These are phyloP conservation scores for Papilio glaucus DNA, from an alignment of 1,140 invertebrate genomes.

Conservation along the genomic window DNA sequence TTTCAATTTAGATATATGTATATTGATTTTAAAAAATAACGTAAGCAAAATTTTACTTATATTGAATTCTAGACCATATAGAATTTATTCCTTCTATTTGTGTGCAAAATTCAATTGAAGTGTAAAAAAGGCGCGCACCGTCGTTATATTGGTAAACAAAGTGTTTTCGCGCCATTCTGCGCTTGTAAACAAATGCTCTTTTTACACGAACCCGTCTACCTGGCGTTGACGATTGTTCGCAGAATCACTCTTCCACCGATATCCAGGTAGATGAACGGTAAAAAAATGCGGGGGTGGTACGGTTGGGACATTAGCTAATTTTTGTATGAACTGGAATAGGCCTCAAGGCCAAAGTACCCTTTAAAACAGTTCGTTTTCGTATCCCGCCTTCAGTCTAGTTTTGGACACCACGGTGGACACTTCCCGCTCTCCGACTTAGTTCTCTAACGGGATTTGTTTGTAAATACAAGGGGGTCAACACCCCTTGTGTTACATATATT, in stretches of 20 bases:
- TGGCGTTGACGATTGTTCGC: slow-evolving; percentile 53
- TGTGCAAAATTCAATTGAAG: slow-evolving; percentile 51
- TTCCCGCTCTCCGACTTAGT: slow-evolving; percentile 52
- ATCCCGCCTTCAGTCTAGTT: slow-evolving; percentile 78
- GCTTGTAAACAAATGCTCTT: slow-evolving; percentile 72
- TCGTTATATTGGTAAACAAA: slow-evolving; percentile 73
- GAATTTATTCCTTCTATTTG: slow-evolving; percentile 25
- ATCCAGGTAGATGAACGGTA: slow-evolving; percentile 61
- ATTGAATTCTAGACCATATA: neutral
- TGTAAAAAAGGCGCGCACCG: slow-evolving; percentile 58
- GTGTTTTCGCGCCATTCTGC: slow-evolving; percentile 70
- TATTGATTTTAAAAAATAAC: neutral
- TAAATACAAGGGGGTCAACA: slow-evolving; percentile 72
- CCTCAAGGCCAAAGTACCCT: slow-evolving; percentile 72
- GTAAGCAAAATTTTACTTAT: neutral
- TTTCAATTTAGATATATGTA: too few species aligned
- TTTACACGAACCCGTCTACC: slow-evolving; percentile 59
- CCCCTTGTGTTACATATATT: slow-evolving; percentile 54
- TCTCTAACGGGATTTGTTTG: slow-evolving; percentile 60
- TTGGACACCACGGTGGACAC: slow-evolving; percentile 65
- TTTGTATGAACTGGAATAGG: slow-evolving; percentile 69
- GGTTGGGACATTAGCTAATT: slow-evolving; percentile 61
- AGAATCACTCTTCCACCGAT: slow-evolving; percentile 48
- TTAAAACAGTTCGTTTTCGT: slow-evolving; percentile 72
- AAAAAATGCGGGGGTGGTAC: slow-evolving; percentile 55